These are phyloP conservation scores for Zosterops hypoxanthus DNA, from an alignment of 2,113 vertebrate species.

Conservation along the genomic window DNA sequence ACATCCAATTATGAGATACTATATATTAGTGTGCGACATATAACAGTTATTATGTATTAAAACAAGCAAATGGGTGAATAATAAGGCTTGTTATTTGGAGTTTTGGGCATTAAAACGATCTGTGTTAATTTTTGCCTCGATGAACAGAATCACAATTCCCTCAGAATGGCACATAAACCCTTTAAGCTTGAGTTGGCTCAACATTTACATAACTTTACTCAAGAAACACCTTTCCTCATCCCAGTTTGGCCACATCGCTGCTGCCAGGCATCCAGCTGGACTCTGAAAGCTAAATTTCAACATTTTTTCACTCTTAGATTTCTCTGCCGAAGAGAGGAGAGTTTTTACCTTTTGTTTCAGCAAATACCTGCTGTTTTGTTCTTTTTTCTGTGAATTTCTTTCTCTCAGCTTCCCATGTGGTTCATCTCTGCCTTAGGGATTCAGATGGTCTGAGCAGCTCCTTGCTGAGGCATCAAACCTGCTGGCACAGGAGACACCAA, in stretches of 20 bases:
- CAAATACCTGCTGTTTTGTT: background rate
- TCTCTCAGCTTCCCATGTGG: background rate
- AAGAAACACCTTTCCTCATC: background rate
- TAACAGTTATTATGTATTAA: background rate
- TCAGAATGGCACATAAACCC: background rate
- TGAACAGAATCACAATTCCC: background rate
- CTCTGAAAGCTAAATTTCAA: background rate
- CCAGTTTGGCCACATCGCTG: background rate
- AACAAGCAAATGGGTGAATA: background rate
- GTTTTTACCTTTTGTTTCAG: background rate
- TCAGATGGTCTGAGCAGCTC: background rate
- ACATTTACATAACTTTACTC: background rate
- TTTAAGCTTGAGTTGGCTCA: background rate
- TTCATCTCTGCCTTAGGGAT: background rate
- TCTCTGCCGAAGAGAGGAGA: background rate
- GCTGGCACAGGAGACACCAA: background rate
- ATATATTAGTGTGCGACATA: fast-evolving
- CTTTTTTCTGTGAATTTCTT: background rate
- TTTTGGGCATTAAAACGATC: fast-evolving
- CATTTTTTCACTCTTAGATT: background rate
- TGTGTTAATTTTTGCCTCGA: background rate
- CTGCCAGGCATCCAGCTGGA: background rate
- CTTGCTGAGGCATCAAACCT: background rate
- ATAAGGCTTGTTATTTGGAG: background rate
- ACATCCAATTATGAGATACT: background rate